phyloP scores from a whole-genome alignment of 2,113 vertebrate species.

The Lepus timidus region DNA sequence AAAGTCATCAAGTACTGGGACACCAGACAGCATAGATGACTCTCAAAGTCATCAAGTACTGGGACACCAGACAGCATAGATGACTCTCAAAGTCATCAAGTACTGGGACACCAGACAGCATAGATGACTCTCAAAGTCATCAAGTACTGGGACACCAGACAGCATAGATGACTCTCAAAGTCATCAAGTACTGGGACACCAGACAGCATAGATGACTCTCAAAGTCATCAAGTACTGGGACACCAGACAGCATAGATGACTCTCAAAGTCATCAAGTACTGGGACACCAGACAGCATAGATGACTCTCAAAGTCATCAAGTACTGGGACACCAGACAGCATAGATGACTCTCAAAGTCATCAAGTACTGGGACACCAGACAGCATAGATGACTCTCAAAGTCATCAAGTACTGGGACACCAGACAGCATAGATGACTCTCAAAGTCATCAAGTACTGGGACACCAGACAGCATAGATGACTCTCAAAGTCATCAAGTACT shows the following conservation, averaged over 20 bases:
- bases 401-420: not conserved
- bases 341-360: not conserved
- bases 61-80: not conserved
- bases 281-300: not conserved
- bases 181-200: too few relatives aligned
- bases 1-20: too few relatives aligned
- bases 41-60: not conserved
- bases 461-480: not conserved
- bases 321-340: not conserved
- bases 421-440: not conserved
- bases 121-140: not conserved
- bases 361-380: too few relatives aligned
- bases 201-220: not conserved
- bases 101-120: not conserved
- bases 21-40: not conserved
- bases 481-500: not conserved
- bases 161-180: not conserved
- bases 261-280: too few relatives aligned
- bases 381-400: not conserved
- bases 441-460: not conserved
- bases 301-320: not conserved
- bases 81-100: too few relatives aligned
- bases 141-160: not conserved
- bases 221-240: not conserved
- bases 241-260: not conserved